These are phyloP conservation scores for Protula sp. DNA, from an alignment of 2,888 invertebrate genomes.

Conservation along the genomic window DNA sequence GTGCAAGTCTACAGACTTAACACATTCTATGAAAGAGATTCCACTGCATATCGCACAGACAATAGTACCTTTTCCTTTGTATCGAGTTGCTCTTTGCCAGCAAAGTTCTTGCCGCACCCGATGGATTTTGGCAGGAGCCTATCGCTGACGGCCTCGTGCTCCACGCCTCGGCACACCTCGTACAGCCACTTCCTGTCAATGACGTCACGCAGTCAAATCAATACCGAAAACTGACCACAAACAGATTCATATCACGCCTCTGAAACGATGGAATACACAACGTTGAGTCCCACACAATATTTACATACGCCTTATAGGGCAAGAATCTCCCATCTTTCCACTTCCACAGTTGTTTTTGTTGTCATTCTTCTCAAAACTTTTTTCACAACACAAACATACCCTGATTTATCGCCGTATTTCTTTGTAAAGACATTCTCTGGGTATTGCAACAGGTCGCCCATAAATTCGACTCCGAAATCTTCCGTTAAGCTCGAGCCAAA, in stretches of 20 bases:
- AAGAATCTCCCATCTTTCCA: no score
- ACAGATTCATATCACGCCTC: no score
- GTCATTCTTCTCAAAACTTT: no score
- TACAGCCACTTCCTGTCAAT: constrained; percentile 58
- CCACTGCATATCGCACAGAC: no score
- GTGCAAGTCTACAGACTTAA: no score
- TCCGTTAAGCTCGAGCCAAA: constrained; percentile 77
- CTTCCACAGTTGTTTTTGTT: no score
- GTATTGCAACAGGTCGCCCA: constrained; percentile 73
- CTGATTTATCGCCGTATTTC: constrained; percentile 79
- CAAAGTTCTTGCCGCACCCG: constrained; percentile 91
- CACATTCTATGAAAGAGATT: no score
- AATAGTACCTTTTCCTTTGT: constrained; percentile 48
- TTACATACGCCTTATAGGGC: no score
- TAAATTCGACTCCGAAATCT: constrained; percentile 67
- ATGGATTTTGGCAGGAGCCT: constrained; percentile 86
- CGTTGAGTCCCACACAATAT: no score
- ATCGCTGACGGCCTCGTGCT: constrained; percentile 78
- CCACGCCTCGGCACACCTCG: constrained; percentile 79
- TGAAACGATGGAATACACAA: no score
- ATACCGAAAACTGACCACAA: background rate
- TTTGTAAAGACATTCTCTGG: constrained; percentile 67
- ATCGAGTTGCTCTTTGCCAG: constrained; percentile 56
- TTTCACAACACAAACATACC: no score
- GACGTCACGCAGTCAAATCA: background rate